A percentile compares a stretch with the other conserved stretches of the same genome.
phyloP scores from a whole-genome alignment of 2,888 invertebrate genomes.

The Petrolisthes manimaculis region DNA sequence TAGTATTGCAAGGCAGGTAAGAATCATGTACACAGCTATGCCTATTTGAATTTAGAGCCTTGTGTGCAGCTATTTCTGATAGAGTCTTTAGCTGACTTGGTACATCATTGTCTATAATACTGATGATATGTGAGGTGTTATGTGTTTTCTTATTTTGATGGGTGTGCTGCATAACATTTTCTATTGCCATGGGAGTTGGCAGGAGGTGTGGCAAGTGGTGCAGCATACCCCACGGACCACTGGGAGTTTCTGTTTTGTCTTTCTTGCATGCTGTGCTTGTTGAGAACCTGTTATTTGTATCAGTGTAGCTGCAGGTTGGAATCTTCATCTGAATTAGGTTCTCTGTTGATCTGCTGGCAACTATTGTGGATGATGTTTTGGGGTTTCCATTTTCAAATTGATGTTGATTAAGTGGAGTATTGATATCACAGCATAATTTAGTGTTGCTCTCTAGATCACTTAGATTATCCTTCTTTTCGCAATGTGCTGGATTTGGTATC shows the following conservation, averaged over 20 bases:
- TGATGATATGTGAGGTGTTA: background rate
- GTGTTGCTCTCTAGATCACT: background rate
- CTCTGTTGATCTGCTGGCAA: background rate
- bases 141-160: no score
- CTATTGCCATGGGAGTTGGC: no score
- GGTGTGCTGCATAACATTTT: no score
- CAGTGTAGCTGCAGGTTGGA: background rate
- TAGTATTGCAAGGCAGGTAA: no score
- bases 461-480: background rate
- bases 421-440: background rate
- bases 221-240: no score
- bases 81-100: background rate
- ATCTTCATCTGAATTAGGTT: background rate
- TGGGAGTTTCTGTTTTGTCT: no score
- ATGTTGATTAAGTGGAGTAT: background rate
- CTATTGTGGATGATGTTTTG: background rate
- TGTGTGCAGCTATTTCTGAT: background rate
- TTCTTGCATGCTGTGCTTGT: background rate
- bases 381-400: conserved; percentile 1
- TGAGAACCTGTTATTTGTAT: background rate
- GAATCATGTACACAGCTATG: no score
- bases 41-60: no score
- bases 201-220: no score
- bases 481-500: background rate
- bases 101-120: background rate